phyloP scores from a whole-genome alignment of 1,140 invertebrate genomes.

The Onthophagus taurus region DNA sequence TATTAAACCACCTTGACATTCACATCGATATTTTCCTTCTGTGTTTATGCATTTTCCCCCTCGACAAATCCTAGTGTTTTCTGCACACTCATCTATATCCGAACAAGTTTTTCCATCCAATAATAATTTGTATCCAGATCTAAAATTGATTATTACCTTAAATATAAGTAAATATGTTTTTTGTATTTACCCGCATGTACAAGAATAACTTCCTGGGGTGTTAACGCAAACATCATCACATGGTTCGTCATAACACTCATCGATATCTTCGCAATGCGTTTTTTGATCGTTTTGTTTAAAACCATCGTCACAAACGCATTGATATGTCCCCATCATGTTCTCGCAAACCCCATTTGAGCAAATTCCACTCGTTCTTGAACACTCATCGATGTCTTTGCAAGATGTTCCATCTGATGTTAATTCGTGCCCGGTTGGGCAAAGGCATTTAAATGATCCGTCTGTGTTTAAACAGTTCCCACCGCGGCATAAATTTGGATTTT shows the following conservation, averaged over 20 bases:
- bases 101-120: slow-evolving; percentile 50
- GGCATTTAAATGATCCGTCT: slow-evolving; percentile 70
- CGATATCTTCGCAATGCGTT: slow-evolving; percentile 60
- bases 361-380: slow-evolving; percentile 70
- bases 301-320: slow-evolving; percentile 76
- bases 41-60: slow-evolving; percentile 75
- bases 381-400: slow-evolving; percentile 46
- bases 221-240: slow-evolving; percentile 58
- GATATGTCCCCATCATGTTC: slow-evolving; percentile 80
- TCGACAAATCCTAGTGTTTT: slow-evolving; percentile 69
- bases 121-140: slow-evolving; percentile 48
- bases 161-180: background rate
- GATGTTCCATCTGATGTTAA: slow-evolving; percentile 50
- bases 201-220: slow-evolving; percentile 52
- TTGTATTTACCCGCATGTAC: slow-evolving; percentile 42
- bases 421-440: slow-evolving; percentile 72
- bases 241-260: slow-evolving; percentile 64
- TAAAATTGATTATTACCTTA: slow-evolving; percentile 14
- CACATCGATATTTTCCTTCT: slow-evolving; percentile 66
- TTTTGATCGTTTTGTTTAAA: slow-evolving; percentile 56
- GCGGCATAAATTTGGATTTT: slow-evolving; percentile 54
- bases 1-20: slow-evolving; percentile 65
- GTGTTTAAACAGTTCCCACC: slow-evolving; percentile 80
- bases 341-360: slow-evolving; percentile 79
- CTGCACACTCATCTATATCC: slow-evolving; percentile 68